Percentiles rank a stretch among this genome's conserved stretches.
Conservation (phyloP, 2,113 vertebrate species). For the Erinaceus europaeus region DNA sequence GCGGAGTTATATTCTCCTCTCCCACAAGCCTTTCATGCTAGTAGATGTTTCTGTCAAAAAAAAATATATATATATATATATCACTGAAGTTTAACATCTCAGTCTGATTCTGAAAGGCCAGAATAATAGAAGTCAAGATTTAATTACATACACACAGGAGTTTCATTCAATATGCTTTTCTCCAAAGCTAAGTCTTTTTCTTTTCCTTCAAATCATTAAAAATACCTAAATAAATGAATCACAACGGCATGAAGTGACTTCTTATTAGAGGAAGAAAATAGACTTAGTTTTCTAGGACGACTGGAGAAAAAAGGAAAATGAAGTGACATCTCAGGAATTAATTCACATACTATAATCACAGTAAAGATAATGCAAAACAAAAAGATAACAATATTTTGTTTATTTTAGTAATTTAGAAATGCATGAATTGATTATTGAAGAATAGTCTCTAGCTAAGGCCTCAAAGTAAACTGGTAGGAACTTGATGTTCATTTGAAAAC, state of each 20-base stretch:
- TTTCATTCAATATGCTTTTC: neutral
- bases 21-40: neutral
- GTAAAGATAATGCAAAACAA: neutral
- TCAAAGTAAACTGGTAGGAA: neutral
- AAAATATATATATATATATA: neutral
- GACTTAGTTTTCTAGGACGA: neutral
- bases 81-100: neutral
- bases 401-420: neutral
- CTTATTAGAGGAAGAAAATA: neutral
- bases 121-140: neutral
- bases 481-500: neutral
- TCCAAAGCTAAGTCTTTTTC: neutral
- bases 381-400: neutral
- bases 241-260: neutral
- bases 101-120: neutral
- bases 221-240: neutral
- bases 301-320: neutral
- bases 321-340: neutral
- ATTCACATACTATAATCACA: neutral
- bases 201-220: neutral
- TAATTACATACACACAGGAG: neutral
- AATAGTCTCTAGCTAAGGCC: neutral
- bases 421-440: neutral
- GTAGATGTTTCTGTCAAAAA: neutral
- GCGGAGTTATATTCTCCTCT: neutral